Conservation (phyloP, 2,113 vertebrate genomes). For the Corythaixoides concolor region DNA sequence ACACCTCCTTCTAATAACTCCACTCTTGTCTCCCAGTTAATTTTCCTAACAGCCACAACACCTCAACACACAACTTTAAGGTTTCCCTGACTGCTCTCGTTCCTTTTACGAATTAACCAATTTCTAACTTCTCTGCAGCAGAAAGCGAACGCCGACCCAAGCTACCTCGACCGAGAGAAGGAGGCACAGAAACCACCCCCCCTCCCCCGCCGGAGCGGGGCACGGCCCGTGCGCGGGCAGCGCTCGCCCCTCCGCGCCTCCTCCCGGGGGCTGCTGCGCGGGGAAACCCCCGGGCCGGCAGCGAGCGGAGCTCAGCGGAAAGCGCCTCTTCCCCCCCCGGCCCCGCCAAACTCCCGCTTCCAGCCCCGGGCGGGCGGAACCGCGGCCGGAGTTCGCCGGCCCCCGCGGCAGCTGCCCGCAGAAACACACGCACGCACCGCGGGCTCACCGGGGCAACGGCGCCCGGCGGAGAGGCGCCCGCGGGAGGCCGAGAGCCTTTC, state of each 20-base stretch:
- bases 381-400: neutral
- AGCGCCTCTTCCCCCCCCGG: no score
- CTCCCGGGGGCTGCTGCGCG: no score
- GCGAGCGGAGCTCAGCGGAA: no score
- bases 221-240: no score
- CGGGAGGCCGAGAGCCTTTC: no score
- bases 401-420: no score
- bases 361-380: neutral
- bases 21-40: neutral
- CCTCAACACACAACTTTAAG: neutral
- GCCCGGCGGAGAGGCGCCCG: no score
- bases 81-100: neutral
- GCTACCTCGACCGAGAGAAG: rapidly evolving
- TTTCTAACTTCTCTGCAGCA: neutral
- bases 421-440: no score
- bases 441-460: no score
- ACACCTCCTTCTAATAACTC: neutral
- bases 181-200: neutral
- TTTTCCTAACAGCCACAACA: neutral
- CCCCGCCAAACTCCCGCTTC: neutral
- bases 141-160: neutral
- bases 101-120: neutral
- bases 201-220: no score
- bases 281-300: no score
- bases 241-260: no score